A percentile compares a stretch with the other conserved stretches of the same genome.
phyloP scores from a whole-genome alignment of 2,797 vertebrate genomes.

The Sebastes steindachneri region DNA sequence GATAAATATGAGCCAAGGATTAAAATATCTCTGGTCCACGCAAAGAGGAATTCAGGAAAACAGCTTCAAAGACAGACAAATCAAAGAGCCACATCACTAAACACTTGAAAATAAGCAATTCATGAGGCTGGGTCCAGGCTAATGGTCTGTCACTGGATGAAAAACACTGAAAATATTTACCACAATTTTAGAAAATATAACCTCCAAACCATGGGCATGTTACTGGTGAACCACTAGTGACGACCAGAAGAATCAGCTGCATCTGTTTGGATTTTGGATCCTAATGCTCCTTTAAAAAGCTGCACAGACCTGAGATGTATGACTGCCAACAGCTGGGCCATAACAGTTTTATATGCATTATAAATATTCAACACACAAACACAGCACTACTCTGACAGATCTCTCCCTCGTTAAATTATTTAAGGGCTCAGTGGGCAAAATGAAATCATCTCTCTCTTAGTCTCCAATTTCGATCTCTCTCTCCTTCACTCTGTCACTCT shows the following conservation, averaged over 20 bases:
- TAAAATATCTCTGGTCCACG: constrained; percentile 51
- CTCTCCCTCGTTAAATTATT: constrained; percentile 75
- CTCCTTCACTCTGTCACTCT: constrained; percentile 9
- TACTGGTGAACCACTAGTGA: not conserved
- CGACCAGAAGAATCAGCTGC: not conserved
- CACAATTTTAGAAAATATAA: not conserved
- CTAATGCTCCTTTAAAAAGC: constrained; percentile 6
- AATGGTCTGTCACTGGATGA: constrained; percentile 6
- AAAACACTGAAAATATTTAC: constrained; percentile 23
- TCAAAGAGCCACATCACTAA: constrained; percentile 47
- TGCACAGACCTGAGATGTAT: constrained; percentile 44
- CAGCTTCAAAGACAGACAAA: constrained; percentile 54
- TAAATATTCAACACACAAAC: constrained; percentile 79
- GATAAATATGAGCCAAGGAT: constrained; percentile 49
- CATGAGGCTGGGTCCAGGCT: constrained; percentile 9
- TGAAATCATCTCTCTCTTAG: constrained; percentile 61
- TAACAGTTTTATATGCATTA: constrained; percentile 72
- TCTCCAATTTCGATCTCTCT: constrained; percentile 31
- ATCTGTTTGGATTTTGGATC: constrained; percentile 34
- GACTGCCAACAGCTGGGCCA: constrained; percentile 67
- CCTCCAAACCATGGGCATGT: not conserved
- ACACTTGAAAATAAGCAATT: constrained; percentile 31
- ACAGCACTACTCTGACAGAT: constrained; percentile 66
- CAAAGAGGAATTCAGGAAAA: constrained; percentile 39
- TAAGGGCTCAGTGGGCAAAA: constrained; percentile 62